Evolutionary conservation across 2,888 invertebrate species (phyloP).

Genomic region (Euspilapteryx auroguttella): DNA sequence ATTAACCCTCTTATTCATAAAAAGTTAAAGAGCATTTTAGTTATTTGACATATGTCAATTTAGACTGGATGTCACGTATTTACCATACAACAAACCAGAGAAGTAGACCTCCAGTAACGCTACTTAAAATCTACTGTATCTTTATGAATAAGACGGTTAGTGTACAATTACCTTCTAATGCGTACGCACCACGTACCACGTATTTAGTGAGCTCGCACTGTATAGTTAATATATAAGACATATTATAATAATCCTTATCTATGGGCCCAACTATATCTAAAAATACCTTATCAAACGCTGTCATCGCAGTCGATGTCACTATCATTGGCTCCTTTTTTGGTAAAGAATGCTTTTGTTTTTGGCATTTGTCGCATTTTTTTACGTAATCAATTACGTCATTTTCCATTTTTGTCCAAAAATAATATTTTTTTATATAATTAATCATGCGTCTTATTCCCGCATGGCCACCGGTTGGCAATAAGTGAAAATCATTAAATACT

Average conservation of each 20-base stretch:
- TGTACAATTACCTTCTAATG: too few species aligned
- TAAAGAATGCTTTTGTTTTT: conserved; percentile 7
- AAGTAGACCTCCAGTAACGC: too few species aligned
- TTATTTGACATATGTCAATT: too few species aligned
- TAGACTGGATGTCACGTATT: too few species aligned
- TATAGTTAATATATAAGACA: conserved; percentile 3
- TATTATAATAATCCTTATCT: background rate
- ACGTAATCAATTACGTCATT: conserved; percentile 4
- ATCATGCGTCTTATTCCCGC: conserved; percentile 5
- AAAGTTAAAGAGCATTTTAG: too few species aligned
- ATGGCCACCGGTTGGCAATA: conserved; percentile 7
- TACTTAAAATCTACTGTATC: too few species aligned
- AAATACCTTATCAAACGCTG: conserved; percentile 1
- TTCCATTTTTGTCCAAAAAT: conserved; percentile 4
- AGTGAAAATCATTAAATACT: conserved; percentile 7
- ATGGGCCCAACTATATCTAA: conserved; percentile 1
- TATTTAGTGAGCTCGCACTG: conserved; percentile 3
- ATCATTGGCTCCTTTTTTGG: conserved; percentile 2
- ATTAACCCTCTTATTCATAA: too few species aligned
- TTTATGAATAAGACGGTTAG: too few species aligned
- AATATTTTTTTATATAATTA: conserved; percentile 7
- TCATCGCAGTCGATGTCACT: conserved; percentile 1
- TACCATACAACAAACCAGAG: too few species aligned
- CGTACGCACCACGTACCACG: too few species aligned
- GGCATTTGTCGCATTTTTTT: conserved; percentile 5